These are phyloP conservation scores for Ctenopoma kingsleyae DNA, from an alignment of 2,797 vertebrate species.

Conservation along the genomic window DNA sequence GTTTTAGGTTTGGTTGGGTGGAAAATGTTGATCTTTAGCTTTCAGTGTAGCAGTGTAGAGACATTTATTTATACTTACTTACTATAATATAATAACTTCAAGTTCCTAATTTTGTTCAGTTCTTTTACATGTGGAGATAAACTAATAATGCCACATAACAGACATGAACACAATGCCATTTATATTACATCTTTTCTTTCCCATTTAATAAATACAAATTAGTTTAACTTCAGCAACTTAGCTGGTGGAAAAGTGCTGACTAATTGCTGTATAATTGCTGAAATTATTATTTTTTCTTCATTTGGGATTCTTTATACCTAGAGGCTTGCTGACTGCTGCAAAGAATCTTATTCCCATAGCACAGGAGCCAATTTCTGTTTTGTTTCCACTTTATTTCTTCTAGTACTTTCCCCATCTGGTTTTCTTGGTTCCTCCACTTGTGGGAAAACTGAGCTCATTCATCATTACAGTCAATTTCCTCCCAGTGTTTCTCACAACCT, in stretches of 20 bases:
- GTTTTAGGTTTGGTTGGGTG: neutral
- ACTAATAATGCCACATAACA: slow-evolving; percentile 3
- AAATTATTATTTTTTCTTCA: slow-evolving; percentile 31
- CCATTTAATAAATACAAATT: slow-evolving; percentile 34
- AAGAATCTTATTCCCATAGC: slow-evolving; percentile 21
- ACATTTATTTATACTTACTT: too few relatives aligned
- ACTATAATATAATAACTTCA: neutral
- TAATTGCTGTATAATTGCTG: slow-evolving; percentile 55
- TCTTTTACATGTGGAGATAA: neutral
- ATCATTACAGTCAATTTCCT: slow-evolving; percentile 53
- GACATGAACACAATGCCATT: neutral
- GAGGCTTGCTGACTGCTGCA: slow-evolving; percentile 37
- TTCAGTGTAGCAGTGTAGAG: too few relatives aligned
- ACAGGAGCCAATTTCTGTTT: slow-evolving; percentile 58
- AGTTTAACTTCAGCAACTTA: slow-evolving; percentile 17
- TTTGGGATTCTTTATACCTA: slow-evolving; percentile 34
- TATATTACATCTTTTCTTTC: neutral
- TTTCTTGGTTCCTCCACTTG: slow-evolving; percentile 33
- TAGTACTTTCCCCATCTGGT: slow-evolving; percentile 38
- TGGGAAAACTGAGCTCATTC: slow-evolving; percentile 47
- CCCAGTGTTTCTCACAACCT: slow-evolving; percentile 9
- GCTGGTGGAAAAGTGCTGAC: slow-evolving; percentile 28
- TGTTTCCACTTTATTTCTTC: slow-evolving; percentile 59
- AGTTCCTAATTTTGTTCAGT: neutral
- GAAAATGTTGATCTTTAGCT: neutral